phyloP scores from a whole-genome alignment of 1,140 invertebrate genomes.

The Drosophila cardini region DNA sequence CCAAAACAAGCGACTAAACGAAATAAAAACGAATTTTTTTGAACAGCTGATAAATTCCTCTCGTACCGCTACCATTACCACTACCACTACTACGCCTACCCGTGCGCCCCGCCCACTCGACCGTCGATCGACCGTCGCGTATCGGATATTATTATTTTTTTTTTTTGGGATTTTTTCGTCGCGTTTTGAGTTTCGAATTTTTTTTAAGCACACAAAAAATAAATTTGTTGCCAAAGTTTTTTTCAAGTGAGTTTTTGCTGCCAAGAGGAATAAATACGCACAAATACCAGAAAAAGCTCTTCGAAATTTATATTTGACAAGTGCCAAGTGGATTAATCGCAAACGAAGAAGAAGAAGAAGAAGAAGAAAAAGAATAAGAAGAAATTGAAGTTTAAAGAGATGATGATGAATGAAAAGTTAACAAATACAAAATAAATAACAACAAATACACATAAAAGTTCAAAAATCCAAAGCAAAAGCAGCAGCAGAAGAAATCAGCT shows the following conservation, averaged over 20 bases:
- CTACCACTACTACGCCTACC: neutral
- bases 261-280: slow-evolving; percentile 42
- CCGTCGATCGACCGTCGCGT: slow-evolving; percentile 20
- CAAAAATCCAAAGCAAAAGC: slow-evolving; percentile 18
- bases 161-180: slow-evolving; percentile 2
- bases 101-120: neutral
- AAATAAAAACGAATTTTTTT: slow-evolving; percentile 2
- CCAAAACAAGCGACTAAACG: slow-evolving; percentile 14
- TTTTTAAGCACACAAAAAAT: slow-evolving; percentile 44
- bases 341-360: slow-evolving; percentile 25
- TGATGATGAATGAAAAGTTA: neutral
- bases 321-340: slow-evolving; percentile 36
- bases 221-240: slow-evolving; percentile 47
- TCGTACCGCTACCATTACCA: neutral
- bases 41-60: slow-evolving; percentile 23
- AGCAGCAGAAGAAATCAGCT: slow-evolving; percentile 27
- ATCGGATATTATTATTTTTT: neutral
- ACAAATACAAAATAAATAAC: too few species aligned
- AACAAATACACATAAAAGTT: slow-evolving; percentile 15
- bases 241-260: slow-evolving; percentile 44
- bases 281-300: slow-evolving; percentile 17
- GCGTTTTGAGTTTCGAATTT: slow-evolving; percentile 37
- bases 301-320: slow-evolving; percentile 1
- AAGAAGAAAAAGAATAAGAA: slow-evolving; percentile 18
- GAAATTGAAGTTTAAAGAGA: slow-evolving; percentile 32